These are phyloP conservation scores for Cheilosia soror DNA, from an alignment of 2,888 invertebrate species.

Conservation along the genomic window DNA sequence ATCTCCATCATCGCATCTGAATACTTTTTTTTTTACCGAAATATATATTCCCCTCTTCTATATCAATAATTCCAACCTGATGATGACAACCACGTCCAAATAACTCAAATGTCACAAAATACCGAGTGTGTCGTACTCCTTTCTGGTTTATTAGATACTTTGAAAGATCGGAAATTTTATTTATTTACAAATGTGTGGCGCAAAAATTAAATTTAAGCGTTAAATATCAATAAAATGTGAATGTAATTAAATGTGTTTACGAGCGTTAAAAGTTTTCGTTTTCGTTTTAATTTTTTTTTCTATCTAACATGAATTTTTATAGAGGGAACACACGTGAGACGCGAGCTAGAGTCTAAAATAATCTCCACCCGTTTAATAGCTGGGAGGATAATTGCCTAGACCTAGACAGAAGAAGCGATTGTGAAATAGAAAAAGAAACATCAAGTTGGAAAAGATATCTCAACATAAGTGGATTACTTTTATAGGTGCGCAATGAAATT, in stretches of 20 bases:
- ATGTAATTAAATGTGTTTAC: conserved; percentile 62
- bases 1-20: conserved; percentile 48
- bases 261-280: conserved; percentile 34
- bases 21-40: background rate
- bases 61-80: background rate
- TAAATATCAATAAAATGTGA: conserved; percentile 62
- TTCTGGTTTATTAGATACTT: conserved; percentile 35
- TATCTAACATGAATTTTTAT: conserved; percentile 17
- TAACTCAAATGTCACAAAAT: conserved; percentile 44
- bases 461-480: conserved; percentile 57
- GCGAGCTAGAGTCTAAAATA: conserved; percentile 25
- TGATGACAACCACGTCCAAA: conserved; percentile 37
- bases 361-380: conserved; percentile 35
- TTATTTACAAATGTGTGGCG: conserved; percentile 63
- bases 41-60: background rate
- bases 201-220: conserved; percentile 64
- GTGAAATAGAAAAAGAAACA: conserved; percentile 14
- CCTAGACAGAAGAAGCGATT: conserved; percentile 27
- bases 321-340: conserved; percentile 26
- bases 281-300: conserved; percentile 3
- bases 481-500: conserved; percentile 71
- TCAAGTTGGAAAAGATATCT: conserved; percentile 16
- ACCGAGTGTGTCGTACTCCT: background rate
- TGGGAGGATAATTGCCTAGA: conserved; percentile 30
- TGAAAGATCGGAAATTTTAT: conserved; percentile 42